Base-by-base conservation (phyloP, 2,888 invertebrate species). In the Cheilosia soror region DNA sequence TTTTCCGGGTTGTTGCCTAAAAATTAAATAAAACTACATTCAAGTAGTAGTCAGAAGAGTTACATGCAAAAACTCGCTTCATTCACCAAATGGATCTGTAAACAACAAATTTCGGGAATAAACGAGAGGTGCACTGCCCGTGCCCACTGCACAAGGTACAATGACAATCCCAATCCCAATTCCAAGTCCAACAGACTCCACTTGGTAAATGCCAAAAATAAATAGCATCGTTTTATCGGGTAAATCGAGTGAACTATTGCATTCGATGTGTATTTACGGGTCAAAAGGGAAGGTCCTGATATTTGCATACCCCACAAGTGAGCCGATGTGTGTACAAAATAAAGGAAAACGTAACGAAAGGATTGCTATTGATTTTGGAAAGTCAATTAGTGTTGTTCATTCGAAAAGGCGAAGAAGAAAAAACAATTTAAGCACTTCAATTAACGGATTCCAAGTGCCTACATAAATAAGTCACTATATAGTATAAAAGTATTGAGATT, bases 341-440 rank as follows among this genome's bases (percentile, higher is more conserved):
- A 5, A 31, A 37, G 37, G 5, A 27, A 15, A 47, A 11, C 11
- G 29, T n/a, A 49, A 55, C 42, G 33, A 66, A 65, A 58, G 40
- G n/a, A 27, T 27, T 44, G 40, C 51, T 49, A 75, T 84, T 75
- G 79, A 84, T 84, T 84, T 79, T 79, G 33, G 58, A 75, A 79
- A 84, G 79, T 79, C 84, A 84, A 84, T 84, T 84, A 84, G 79
- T 65, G 79, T 66, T 69, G 58, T 47, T 37, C 37, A 37, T 3
- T 37, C 37, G 9, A 37, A 37, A 62, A 44, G 44, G n/a, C 44
- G 44, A 44, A n/a, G 15, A 15, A 15, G 44, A 44, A 44, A 5
- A 44, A 44, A 15, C 13, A 44, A n/a, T 44, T 15, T 44, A 44
- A n/a, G 44, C n/a, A 44, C 15, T 42, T n/a, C 15, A 15, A 44